Conservation (phyloP, 2,113 vertebrate species). For the Notothenia rossii region DNA sequence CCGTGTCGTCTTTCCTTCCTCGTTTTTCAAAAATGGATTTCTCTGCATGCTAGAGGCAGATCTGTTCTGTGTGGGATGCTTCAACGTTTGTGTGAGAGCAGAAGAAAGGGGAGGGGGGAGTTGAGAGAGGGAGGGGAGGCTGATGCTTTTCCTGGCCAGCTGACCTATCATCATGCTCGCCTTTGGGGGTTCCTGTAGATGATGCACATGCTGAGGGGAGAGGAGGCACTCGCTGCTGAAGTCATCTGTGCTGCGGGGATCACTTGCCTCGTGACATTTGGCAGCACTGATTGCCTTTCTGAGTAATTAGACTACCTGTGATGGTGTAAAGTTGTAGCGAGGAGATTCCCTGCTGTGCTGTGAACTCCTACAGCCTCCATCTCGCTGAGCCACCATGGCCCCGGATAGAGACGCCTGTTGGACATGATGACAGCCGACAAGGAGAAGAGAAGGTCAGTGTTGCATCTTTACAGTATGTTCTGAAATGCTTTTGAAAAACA, state of each 20-base stretch:
- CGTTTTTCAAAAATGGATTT: not conserved
- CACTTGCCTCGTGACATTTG: conserved; percentile 50
- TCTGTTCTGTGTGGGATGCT: conserved; percentile 40
- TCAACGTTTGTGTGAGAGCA: conserved; percentile 13
- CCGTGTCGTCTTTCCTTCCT: conserved; percentile 30
- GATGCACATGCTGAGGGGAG: conserved; percentile 48
- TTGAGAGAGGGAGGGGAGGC: not conserved
- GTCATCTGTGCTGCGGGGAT: conserved; percentile 44
- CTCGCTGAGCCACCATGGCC: conserved; percentile 28
- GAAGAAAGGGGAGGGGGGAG: conserved; percentile 7
- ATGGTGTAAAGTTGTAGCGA: conserved; percentile 41
- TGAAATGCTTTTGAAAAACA: not conserved
- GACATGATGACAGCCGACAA: conserved; percentile 71
- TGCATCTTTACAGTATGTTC: not conserved
- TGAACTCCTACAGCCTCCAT: conserved; percentile 36
- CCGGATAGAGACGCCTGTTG: conserved; percentile 19
- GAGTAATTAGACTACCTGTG: conserved; percentile 51
- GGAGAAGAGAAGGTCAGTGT: conserved; percentile 74
- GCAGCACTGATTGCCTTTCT: conserved; percentile 36
- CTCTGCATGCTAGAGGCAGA: not conserved
- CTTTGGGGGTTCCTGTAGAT: conserved; percentile 44
- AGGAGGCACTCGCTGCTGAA: conserved; percentile 33
- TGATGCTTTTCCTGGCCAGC: conserved; percentile 43
- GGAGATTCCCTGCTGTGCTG: conserved; percentile 22
- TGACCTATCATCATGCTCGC: conserved; percentile 54